These are phyloP conservation scores for Ciconia stormi DNA, from an alignment of 2,113 vertebrate species.

Conservation along the genomic window DNA sequence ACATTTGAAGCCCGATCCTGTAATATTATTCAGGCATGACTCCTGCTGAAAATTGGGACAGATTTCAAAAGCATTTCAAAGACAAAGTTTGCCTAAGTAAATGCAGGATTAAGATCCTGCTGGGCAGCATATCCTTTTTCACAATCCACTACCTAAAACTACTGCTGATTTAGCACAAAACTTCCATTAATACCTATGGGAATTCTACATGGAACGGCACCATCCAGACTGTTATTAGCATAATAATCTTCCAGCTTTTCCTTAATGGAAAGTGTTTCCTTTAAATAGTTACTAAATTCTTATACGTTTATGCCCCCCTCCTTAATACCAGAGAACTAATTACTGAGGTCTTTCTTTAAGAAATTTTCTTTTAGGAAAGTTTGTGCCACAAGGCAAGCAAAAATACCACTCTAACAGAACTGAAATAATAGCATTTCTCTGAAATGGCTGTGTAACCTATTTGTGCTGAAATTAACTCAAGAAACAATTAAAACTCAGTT, in stretches of 20 bases:
- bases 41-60: constrained; percentile 40
- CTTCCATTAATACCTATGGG: background rate
- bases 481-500: constrained; percentile 5
- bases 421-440: background rate
- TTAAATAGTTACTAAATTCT: background rate
- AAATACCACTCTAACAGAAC: background rate
- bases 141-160: constrained; percentile 13
- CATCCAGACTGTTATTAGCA: background rate
- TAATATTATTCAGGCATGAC: constrained; percentile 17
- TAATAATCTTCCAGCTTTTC: background rate
- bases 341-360: background rate
- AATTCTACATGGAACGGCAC: background rate
- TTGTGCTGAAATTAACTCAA: constrained; percentile 5
- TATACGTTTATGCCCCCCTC: background rate
- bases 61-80: constrained; percentile 54
- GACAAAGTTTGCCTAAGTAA: constrained; percentile 46
- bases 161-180: constrained; percentile 39
- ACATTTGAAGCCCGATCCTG: background rate
- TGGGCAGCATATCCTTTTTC: background rate
- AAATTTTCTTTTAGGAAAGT: background rate
- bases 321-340: background rate
- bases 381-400: background rate
- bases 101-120: constrained; percentile 44
- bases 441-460: background rate
- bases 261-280: background rate